A percentile compares a stretch with the other conserved stretches of the same genome.
phyloP scores from a whole-genome alignment of 2,888 invertebrate genomes.

The Diadromus collaris region DNA sequence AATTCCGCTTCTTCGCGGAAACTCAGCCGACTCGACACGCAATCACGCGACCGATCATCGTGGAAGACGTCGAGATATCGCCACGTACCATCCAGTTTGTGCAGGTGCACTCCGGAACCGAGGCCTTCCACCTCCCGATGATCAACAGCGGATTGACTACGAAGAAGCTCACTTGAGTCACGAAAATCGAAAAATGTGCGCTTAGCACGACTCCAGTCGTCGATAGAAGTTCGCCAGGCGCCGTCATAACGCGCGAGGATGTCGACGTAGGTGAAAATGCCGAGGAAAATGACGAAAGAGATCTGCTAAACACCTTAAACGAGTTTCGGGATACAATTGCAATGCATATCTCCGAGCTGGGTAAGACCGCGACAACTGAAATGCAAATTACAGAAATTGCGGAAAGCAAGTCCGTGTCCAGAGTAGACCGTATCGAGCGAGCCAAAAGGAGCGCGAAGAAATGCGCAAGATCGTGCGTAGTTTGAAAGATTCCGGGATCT shows the following conservation, averaged over 20 bases:
- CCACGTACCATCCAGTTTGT: slow-evolving; percentile 18
- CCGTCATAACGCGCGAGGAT: slow-evolving; percentile 4
- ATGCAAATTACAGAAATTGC: slow-evolving; percentile 40
- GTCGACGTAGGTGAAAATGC: not conserved
- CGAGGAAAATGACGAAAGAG: not conserved
- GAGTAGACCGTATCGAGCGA: slow-evolving; percentile 46
- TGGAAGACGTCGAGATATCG: not conserved
- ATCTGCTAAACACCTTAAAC: slow-evolving; percentile 34
- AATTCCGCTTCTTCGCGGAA: slow-evolving; percentile 16
- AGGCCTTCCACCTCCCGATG: slow-evolving; percentile 4
- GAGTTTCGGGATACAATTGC: slow-evolving; percentile 38
- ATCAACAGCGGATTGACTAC: not conserved
- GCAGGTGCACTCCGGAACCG: not conserved
- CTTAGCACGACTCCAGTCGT: not conserved
- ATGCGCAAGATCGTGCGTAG: slow-evolving; percentile 38
- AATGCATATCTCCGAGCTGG: slow-evolving; percentile 24
- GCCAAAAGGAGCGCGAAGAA: slow-evolving; percentile 32
- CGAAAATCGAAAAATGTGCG: slow-evolving; percentile 13
- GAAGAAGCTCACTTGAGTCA: not conserved
- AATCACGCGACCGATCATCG: not conserved
- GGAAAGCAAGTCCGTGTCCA: slow-evolving; percentile 30
- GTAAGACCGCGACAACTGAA: slow-evolving; percentile 32
- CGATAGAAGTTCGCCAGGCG: not conserved
- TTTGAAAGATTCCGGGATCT: slow-evolving; percentile 28
- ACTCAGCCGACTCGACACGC: not conserved